Base-by-base conservation (phyloP, 2,797 vertebrate species). In the Austrolebias charrua region DNA sequence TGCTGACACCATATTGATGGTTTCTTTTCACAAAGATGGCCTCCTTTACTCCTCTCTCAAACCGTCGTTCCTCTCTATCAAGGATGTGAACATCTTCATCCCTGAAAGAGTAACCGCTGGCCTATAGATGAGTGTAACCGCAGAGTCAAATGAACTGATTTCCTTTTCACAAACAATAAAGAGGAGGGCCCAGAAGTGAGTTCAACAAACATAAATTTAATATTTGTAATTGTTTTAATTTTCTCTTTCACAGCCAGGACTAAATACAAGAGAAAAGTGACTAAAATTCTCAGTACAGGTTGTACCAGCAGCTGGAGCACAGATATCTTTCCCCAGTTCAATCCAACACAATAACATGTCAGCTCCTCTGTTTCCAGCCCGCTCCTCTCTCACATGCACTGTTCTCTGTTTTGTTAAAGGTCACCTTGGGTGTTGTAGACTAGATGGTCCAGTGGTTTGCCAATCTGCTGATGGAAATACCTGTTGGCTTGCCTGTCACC, bases 351-450 rank as follows among this genome's bases (percentile, higher is more conserved):
- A 63, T 49, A 52, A 69, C 65, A 55, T 69, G 69, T 50, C 57
- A 31, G 18, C 57, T 63, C 31, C 9, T 54, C 43, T 46, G 6
- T 68, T 69, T 72, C 60, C 49, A 70, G 33, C 47, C 50, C 53
- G 20, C 55, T 76, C 60, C 42, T 1, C 40, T 29, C 71, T 55
- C 6, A 42, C 58, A 55, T 59, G 65, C 58, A 42, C 66, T 24
- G 24, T 20, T 76, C 66, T 64, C 60, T 66, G 40, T 78, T 82
- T 76, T 76, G 71, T 66, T 81, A 86, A 82, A 87, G 85, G 85
- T 89, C 83, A 89, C 82, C 80, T 86, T 86, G 81, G 69, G 68
- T 72, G 76, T 71, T 80, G 83, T 79, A 50, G 63, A 46, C 13
- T 71, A 20, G 71, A 81, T 72, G 85, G 76, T 86, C 84, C 78